phyloP scores from a whole-genome alignment of 2,888 invertebrate genomes.

The Mesodorylaimus sp. region DNA sequence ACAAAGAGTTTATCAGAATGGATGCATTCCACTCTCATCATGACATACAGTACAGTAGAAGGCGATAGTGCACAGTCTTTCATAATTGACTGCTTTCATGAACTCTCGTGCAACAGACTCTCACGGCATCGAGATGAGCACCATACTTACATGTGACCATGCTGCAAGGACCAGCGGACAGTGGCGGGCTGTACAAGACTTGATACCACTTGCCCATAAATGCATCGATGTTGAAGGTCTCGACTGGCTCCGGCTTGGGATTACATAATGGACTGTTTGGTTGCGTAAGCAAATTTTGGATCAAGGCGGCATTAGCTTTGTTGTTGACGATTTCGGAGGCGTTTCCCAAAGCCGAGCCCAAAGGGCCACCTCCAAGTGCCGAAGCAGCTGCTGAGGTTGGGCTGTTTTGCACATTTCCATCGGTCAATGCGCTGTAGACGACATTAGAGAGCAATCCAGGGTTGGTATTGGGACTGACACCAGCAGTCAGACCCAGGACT shows the following conservation, averaged over 20 bases:
- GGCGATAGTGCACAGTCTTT: too few relatives aligned
- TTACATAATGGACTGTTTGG: conserved; percentile 27
- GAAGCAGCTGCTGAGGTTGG: not conserved
- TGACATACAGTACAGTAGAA: too few relatives aligned
- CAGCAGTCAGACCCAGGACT: conserved; percentile 5
- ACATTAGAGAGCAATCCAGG: conserved; percentile 19
- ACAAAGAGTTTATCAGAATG: not conserved
- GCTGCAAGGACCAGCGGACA: conserved; percentile 26
- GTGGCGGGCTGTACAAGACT: conserved; percentile 27
- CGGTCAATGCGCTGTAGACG: conserved; percentile 28
- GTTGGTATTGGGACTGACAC: not conserved
- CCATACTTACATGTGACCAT: conserved; percentile 23
- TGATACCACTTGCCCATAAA: conserved; percentile 29
- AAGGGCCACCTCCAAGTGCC: too few relatives aligned
- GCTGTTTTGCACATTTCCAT: conserved; percentile 18
- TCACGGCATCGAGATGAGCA: too few relatives aligned
- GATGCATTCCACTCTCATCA: too few relatives aligned
- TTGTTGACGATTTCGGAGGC: conserved; percentile 11
- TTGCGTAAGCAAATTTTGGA: conserved; percentile 27
- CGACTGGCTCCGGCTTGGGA: conserved; percentile 25
- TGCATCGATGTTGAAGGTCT: conserved; percentile 22
- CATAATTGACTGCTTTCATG: too few relatives aligned
- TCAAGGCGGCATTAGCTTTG: conserved; percentile 22
- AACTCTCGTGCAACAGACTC: too few relatives aligned
- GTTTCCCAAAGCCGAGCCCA: conserved; percentile 1